Percentiles rank a stretch among this genome's conserved stretches.
phyloP scores from a whole-genome alignment of 2,888 invertebrate genomes.

The Atethmia centrago region DNA sequence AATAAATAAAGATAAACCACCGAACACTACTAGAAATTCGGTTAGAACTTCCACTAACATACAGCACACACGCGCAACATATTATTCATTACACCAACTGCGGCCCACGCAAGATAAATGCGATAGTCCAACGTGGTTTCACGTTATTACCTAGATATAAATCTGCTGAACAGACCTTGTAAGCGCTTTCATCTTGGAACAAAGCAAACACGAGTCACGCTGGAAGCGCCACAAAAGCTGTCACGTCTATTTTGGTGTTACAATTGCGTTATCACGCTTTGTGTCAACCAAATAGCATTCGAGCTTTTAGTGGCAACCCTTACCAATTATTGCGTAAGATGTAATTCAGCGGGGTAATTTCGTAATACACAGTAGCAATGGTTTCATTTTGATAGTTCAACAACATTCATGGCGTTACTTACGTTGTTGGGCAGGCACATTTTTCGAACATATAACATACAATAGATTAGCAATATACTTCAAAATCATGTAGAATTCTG shows the following conservation, averaged over 20 bases:
- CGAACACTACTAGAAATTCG: slow-evolving; percentile 24
- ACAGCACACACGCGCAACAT: slow-evolving; percentile 35
- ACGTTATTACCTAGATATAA: slow-evolving; percentile 56
- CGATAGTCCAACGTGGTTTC: slow-evolving; percentile 56
- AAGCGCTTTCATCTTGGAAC: slow-evolving; percentile 57
- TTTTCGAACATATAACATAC: too few relatives aligned
- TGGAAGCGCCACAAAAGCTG: slow-evolving; percentile 58
- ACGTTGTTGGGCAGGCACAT: too few relatives aligned
- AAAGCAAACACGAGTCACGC: slow-evolving; percentile 48
- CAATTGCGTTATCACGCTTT: slow-evolving; percentile 56
- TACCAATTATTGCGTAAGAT: slow-evolving; percentile 33
- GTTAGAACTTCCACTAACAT: slow-evolving; percentile 14
- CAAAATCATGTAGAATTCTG: too few relatives aligned
- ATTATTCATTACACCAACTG: slow-evolving; percentile 63
- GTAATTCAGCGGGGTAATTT: not conserved
- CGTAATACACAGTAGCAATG: too few relatives aligned
- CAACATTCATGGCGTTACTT: too few relatives aligned
- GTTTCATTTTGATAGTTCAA: too few relatives aligned
- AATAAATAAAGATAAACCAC: slow-evolving; percentile 42
- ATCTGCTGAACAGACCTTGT: slow-evolving; percentile 48
- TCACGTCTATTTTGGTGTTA: slow-evolving; percentile 52
- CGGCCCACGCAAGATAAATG: slow-evolving; percentile 50
- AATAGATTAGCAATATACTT: too few relatives aligned
- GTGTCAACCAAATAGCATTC: slow-evolving; percentile 32
- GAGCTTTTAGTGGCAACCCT: slow-evolving; percentile 30